phyloP scores from a whole-genome alignment of 1,140 invertebrate species.

The Camponotus vicinus region DNA sequence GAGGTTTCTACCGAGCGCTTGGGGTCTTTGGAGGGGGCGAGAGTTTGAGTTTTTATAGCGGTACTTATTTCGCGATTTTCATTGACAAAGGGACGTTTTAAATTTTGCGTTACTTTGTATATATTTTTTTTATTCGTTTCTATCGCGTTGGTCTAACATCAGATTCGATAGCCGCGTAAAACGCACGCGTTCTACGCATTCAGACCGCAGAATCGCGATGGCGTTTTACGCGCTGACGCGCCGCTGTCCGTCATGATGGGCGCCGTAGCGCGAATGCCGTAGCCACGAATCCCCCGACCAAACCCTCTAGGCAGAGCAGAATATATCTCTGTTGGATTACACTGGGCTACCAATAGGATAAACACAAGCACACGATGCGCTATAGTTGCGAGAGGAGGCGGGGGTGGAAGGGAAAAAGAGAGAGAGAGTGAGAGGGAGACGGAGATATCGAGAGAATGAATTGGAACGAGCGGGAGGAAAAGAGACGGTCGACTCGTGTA shows the following conservation, averaged over 20 bases:
- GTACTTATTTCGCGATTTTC: neutral
- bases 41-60: conserved; percentile 8
- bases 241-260: conserved; percentile 81
- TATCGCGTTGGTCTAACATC: conserved; percentile 14
- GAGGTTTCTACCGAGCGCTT: conserved; percentile 35
- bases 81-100: neutral
- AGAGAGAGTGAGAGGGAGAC: conserved; percentile 14
- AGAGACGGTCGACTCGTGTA: conserved; percentile 41
- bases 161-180: conserved; percentile 42
- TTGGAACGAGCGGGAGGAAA: conserved; percentile 18
- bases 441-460: conserved; percentile 37
- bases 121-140: neutral
- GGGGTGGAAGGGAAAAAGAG: conserved; percentile 13
- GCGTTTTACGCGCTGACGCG: conserved; percentile 80
- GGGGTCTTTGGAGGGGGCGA: neutral
- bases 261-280: conserved; percentile 69
- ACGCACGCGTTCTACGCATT: conserved; percentile 50
- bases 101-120: neutral
- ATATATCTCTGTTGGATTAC: conserved; percentile 82
- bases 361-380: conserved; percentile 75
- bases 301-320: conserved; percentile 53
- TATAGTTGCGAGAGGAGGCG: conserved; percentile 17
- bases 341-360: conserved; percentile 82
- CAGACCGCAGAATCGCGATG: conserved; percentile 71
- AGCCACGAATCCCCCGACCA: conserved; percentile 62